These are phyloP conservation scores for Dendrocincla fuliginosa DNA, from an alignment of 2,797 vertebrate genomes.

Conservation along the genomic window DNA sequence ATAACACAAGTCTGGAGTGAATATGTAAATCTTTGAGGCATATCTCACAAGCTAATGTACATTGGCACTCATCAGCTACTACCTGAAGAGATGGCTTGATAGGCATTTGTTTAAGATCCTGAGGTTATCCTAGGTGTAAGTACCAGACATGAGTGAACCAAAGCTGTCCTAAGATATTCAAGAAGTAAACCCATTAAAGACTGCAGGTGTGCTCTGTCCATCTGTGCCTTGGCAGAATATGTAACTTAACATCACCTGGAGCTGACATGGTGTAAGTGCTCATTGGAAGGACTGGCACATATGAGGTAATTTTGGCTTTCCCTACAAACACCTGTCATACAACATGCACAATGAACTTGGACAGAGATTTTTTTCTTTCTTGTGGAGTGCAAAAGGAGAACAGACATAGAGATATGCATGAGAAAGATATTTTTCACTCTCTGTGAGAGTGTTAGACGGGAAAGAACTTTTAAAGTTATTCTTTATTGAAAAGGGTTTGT, in stretches of 20 bases:
- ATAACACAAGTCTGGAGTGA: not conserved
- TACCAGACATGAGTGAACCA: rapidly evolving
- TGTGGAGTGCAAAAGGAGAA: not conserved
- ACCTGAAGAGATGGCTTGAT: not conserved
- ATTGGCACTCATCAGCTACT: not conserved
- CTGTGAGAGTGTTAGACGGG: not conserved
- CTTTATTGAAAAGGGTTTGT: not conserved
- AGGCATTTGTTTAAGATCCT: not conserved
- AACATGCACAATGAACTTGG: not conserved
- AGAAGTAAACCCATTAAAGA: not conserved
- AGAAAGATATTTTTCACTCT: not conserved
- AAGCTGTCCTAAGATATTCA: not conserved
- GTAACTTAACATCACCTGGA: not conserved
- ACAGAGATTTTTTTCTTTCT: not conserved
- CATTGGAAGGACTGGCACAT: not conserved
- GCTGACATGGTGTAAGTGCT: not conserved
- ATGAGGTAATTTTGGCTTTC: slow-evolving; percentile 30
- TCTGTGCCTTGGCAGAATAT: slow-evolving; percentile 8
- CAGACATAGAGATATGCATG: not conserved
- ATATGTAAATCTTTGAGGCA: not conserved
- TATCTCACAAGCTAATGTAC: not conserved
- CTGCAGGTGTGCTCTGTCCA: not conserved
- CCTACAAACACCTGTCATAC: not conserved
- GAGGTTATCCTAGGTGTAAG: not conserved
- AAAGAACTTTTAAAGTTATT: not conserved